Percentiles rank a stretch among this genome's conserved stretches.
phyloP scores from a whole-genome alignment of 2,888 invertebrate species.

The Phengaris alcon region DNA sequence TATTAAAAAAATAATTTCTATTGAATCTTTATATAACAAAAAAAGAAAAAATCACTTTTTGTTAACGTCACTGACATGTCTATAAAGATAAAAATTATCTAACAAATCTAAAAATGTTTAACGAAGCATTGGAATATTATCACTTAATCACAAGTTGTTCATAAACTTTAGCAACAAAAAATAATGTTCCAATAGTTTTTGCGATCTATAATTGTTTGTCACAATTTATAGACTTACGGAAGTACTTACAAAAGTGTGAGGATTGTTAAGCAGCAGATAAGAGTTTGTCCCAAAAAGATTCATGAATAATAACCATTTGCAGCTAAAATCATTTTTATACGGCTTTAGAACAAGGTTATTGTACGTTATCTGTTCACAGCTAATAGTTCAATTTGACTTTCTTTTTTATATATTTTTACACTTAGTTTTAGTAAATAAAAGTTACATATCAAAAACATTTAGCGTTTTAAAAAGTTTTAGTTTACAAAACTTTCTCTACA shows the following conservation, averaged over 20 bases:
- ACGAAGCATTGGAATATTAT: not conserved
- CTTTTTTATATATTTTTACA: slow-evolving; percentile 11
- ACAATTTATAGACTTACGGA: not conserved
- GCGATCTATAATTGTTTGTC: not conserved
- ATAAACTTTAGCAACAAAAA: not conserved
- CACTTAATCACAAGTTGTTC: not conserved
- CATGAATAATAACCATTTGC: slow-evolving; percentile 9
- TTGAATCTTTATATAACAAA: not conserved
- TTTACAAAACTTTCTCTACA: slow-evolving; percentile 27
- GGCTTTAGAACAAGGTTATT: slow-evolving; percentile 1
- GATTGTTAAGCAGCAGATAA: slow-evolving; percentile 16
- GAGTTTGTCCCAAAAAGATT: slow-evolving; percentile 13
- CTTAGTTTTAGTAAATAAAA: slow-evolving; percentile 18
- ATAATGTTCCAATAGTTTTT: not conserved
- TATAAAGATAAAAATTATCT: slow-evolving; percentile 16
- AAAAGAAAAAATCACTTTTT: not conserved
- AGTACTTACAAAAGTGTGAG: slow-evolving; percentile 5
- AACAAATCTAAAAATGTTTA: not conserved
- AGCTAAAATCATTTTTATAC: slow-evolving; percentile 15
- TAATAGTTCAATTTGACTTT: not conserved
- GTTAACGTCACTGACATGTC: not conserved
- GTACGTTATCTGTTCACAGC: slow-evolving; percentile 1
- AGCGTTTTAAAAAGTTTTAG: slow-evolving; percentile 22
- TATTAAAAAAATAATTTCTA: too few species aligned
- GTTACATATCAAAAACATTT: slow-evolving; percentile 8